A percentile compares a stretch with the other conserved stretches of the same genome.
Evolutionary conservation across 2,888 invertebrate genomes (phyloP).

Genomic region (Rosalia funebris): DNA sequence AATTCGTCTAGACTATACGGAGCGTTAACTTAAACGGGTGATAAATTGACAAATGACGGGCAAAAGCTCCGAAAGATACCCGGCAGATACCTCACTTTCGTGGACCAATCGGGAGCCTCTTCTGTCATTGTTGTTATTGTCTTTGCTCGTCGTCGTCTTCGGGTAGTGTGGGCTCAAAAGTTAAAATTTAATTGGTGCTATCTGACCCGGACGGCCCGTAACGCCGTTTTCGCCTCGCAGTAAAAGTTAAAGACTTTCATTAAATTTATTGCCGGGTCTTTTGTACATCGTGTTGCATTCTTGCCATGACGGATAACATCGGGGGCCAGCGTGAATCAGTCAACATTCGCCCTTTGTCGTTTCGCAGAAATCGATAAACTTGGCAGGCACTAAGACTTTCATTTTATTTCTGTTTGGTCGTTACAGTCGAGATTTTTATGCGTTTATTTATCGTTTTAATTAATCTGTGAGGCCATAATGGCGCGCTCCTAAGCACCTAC

Average conservation of each 20-base stretch:
- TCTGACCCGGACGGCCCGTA: slow-evolving; percentile 32
- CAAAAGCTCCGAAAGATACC: slow-evolving; percentile 8
- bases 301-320: slow-evolving; percentile 28
- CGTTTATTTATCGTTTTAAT: slow-evolving; percentile 23
- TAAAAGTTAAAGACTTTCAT: slow-evolving; percentile 41
- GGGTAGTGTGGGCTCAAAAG: slow-evolving; percentile 17
- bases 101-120: slow-evolving; percentile 7
- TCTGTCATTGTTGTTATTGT: slow-evolving; percentile 25
- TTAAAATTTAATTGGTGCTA: slow-evolving; percentile 42
- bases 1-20: slow-evolving; percentile 21
- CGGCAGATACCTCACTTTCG: slow-evolving; percentile 5
- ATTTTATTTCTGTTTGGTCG: slow-evolving; percentile 12
- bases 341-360: slow-evolving; percentile 26
- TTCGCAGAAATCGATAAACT: slow-evolving; percentile 24
- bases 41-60: slow-evolving; percentile 24
- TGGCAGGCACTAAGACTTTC: slow-evolving; percentile 11
- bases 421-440: slow-evolving; percentile 10
- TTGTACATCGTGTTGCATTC: slow-evolving; percentile 25
- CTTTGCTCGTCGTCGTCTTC: slow-evolving; percentile 26
- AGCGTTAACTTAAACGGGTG: slow-evolving; percentile 7
- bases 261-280: slow-evolving; percentile 28
- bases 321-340: slow-evolving; percentile 26
- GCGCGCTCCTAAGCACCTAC: slow-evolving; percentile 1
- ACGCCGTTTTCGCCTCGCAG: slow-evolving; percentile 29
- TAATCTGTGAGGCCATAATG: background rate